A percentile compares a stretch with the other conserved stretches of the same genome.
Evolutionary conservation across 1,140 invertebrate species (phyloP).

Genomic region (Camponotus pennsylvanicus): DNA sequence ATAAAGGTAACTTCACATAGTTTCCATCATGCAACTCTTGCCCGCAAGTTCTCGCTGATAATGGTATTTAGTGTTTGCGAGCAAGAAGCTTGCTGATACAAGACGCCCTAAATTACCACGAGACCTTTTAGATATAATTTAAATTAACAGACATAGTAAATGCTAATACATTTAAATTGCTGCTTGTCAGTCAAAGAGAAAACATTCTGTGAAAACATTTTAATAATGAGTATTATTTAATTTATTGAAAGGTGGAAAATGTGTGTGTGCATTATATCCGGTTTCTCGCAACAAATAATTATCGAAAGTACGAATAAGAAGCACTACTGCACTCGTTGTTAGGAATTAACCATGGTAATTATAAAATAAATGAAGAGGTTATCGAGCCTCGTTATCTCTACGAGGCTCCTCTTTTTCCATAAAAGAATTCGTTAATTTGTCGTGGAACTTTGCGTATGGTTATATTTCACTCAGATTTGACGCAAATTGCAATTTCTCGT

Average conservation of each 20-base stretch:
- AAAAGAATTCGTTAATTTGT: not conserved
- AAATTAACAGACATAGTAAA: not conserved
- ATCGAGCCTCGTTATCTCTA: not conserved
- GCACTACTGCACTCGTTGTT: not conserved
- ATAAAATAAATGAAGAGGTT: conserved; percentile 24
- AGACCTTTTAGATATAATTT: not conserved
- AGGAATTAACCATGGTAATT: conserved; percentile 30
- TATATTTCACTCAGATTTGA: not conserved
- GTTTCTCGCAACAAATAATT: not conserved
- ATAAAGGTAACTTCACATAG: conserved; percentile 1
- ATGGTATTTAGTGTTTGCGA: conserved; percentile 36
- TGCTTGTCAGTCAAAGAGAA: not conserved
- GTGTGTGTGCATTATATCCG: not conserved
- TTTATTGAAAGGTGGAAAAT: conserved; percentile 13
- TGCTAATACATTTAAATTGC: conserved; percentile 4
- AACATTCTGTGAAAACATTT: not conserved
- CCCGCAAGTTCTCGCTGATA: conserved; percentile 48
- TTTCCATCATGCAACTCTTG: conserved; percentile 28
- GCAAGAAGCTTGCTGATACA: conserved; percentile 33
- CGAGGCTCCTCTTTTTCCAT: not conserved
- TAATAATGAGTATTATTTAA: not conserved
- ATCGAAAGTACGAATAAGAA: conserved; percentile 18
- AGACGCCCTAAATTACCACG: not conserved
- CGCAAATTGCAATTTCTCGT: conserved; percentile 3
- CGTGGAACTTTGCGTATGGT: not conserved